These are phyloP conservation scores for Trichacis sp. DNA, from an alignment of 2,888 invertebrate species.

Conservation along the genomic window DNA sequence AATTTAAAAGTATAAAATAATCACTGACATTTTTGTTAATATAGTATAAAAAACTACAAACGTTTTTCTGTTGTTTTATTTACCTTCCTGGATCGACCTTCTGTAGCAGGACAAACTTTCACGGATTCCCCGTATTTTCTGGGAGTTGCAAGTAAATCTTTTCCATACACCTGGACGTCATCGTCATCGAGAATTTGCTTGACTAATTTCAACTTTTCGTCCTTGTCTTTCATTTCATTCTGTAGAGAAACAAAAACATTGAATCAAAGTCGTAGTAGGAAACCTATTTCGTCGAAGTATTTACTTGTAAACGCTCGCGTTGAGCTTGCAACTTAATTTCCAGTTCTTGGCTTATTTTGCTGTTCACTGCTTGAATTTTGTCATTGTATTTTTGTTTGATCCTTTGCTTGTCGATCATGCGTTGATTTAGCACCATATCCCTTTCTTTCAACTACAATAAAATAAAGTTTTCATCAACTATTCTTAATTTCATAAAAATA, in stretches of 20 bases:
- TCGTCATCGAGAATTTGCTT: slow-evolving; percentile 74
- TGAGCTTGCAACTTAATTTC: slow-evolving; percentile 74
- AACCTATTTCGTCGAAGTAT: neutral
- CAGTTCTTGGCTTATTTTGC: slow-evolving; percentile 80
- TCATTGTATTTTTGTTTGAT: slow-evolving; percentile 69
- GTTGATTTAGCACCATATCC: slow-evolving; percentile 70
- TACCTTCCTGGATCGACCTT: slow-evolving; percentile 54
- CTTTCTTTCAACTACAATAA: slow-evolving; percentile 70
- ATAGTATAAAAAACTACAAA: no score
- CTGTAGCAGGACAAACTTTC: slow-evolving; percentile 48
- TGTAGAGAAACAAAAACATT: slow-evolving; percentile 30
- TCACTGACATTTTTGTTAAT: neutral
- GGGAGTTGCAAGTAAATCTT: slow-evolving; percentile 40
- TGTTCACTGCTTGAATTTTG: slow-evolving; percentile 79
- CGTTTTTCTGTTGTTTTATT: neutral
- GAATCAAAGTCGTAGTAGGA: neutral
- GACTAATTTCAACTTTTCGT: slow-evolving; percentile 74
- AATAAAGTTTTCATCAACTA: no score
- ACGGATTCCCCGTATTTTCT: slow-evolving; percentile 5
- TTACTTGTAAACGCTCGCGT: slow-evolving; percentile 72
- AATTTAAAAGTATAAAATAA: no score
- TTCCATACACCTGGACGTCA: slow-evolving; percentile 41
- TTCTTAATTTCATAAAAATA: neutral
- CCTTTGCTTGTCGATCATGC: slow-evolving; percentile 71
- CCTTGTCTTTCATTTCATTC: slow-evolving; percentile 74